phyloP scores from a whole-genome alignment of 2,797 vertebrate species.

The Trachops cirrhosus region DNA sequence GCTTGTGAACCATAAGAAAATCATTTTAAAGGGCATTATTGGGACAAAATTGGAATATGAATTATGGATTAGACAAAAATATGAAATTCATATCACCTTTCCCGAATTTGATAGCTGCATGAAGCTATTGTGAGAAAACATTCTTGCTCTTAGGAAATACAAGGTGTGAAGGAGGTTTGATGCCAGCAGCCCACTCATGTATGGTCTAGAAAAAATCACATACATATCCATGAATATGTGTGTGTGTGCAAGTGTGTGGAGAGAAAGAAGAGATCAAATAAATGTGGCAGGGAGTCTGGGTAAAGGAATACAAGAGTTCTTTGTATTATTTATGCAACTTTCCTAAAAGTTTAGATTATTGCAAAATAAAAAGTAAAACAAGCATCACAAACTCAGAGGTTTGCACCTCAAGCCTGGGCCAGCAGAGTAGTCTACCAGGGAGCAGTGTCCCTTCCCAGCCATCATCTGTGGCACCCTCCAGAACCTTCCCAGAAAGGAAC shows the following conservation, averaged over 20 bases:
- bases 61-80: neutral
- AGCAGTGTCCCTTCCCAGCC: neutral
- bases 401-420: neutral
- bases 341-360: neutral
- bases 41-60: neutral
- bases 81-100: neutral
- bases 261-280: neutral
- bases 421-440: neutral
- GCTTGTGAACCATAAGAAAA: neutral
- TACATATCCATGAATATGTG: neutral
- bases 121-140: neutral
- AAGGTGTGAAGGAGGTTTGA: neutral
- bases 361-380: neutral
- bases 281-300: neutral
- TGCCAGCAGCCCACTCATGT: neutral
- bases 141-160: conserved; percentile 5
- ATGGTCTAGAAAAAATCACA: neutral
- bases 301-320: neutral
- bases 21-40: neutral
- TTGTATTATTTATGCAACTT: neutral
- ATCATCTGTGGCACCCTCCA: neutral
- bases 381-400: neutral
- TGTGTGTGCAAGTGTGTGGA: neutral
- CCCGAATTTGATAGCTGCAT: neutral
- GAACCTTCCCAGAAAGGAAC: neutral